These are phyloP conservation scores for Pantala flavescens DNA, from an alignment of 1,140 invertebrate species.

Conservation along the genomic window DNA sequence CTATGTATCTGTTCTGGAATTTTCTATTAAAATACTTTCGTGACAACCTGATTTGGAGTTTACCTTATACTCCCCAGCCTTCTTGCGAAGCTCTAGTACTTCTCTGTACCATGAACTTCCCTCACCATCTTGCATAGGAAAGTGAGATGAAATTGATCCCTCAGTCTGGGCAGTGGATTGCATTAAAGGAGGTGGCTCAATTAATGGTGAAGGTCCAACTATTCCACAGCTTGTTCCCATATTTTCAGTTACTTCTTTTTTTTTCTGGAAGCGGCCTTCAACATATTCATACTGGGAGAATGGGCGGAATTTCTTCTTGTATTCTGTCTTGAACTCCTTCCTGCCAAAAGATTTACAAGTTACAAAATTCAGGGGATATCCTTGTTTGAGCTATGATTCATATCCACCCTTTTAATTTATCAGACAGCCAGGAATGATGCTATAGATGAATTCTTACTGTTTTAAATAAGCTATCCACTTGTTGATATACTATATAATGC, in stretches of 20 bases:
- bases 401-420: not conserved
- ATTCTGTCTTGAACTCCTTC: slow-evolving; percentile 52
- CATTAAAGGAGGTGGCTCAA: slow-evolving; percentile 10
- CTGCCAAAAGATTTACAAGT: slow-evolving; percentile 19
- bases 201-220: slow-evolving; percentile 12
- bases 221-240: slow-evolving; percentile 12
- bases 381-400: not conserved
- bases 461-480: too few relatives aligned
- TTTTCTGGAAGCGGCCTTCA: slow-evolving; percentile 59
- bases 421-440: too few relatives aligned
- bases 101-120: slow-evolving; percentile 64
- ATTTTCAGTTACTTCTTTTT: slow-evolving; percentile 34
- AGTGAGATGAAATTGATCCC: not conserved
- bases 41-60: slow-evolving; percentile 23
- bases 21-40: too few relatives aligned
- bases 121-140: slow-evolving; percentile 17
- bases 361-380: not conserved
- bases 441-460: too few relatives aligned
- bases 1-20: too few relatives aligned
- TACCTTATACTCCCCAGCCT: slow-evolving; percentile 87
- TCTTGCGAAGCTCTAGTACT: slow-evolving; percentile 77
- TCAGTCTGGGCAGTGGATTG: slow-evolving; percentile 14
- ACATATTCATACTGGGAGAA: slow-evolving; percentile 70
- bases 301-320: slow-evolving; percentile 69
- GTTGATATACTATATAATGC: too few relatives aligned